These are phyloP conservation scores for Enteromius mattozi DNA, from an alignment of 2,797 vertebrate genomes.

Conservation along the genomic window DNA sequence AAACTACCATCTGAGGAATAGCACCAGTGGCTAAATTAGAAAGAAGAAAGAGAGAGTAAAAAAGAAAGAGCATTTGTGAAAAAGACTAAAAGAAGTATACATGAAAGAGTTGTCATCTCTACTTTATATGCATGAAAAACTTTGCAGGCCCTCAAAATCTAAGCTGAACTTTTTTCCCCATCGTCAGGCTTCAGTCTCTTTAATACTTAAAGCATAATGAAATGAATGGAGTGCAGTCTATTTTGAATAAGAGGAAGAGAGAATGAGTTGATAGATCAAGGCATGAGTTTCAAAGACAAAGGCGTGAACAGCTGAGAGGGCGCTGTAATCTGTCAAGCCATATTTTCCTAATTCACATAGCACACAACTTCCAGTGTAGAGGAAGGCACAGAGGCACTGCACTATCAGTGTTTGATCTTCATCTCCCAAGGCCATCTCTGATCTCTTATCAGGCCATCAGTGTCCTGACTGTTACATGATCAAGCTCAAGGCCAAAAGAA, in stretches of 20 bases:
- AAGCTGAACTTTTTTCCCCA: background rate
- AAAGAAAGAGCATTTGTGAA: background rate
- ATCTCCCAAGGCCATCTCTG: conserved; percentile 31
- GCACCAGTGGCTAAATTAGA: conserved; percentile 65
- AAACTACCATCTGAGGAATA: conserved; percentile 77
- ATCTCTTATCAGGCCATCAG: conserved; percentile 21
- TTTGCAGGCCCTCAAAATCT: conserved; percentile 4
- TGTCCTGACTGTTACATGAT: conserved; percentile 8
- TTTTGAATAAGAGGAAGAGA: conserved; percentile 5
- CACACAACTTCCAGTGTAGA: conserved; percentile 7
- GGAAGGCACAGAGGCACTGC: conserved; percentile 17
- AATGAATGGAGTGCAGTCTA: background rate
- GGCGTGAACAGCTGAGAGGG: conserved; percentile 8
- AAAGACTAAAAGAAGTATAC: conserved; percentile 23
- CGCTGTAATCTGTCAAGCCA: conserved; percentile 32
- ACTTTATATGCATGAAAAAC: conserved; percentile 8
- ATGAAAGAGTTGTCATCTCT: conserved; percentile 29
- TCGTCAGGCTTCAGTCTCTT: conserved; percentile 28
- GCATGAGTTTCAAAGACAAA: conserved; percentile 43
- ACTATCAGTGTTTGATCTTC: conserved; percentile 39
- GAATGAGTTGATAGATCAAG: conserved; percentile 21
- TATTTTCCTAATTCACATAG: conserved; percentile 40
- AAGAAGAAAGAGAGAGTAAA: conserved; percentile 30
- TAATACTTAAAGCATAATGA: conserved; percentile 32
- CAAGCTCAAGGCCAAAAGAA: conserved; percentile 19